Conservation (phyloP, 2,888 invertebrate species). For the Hyppa rectilinea region DNA sequence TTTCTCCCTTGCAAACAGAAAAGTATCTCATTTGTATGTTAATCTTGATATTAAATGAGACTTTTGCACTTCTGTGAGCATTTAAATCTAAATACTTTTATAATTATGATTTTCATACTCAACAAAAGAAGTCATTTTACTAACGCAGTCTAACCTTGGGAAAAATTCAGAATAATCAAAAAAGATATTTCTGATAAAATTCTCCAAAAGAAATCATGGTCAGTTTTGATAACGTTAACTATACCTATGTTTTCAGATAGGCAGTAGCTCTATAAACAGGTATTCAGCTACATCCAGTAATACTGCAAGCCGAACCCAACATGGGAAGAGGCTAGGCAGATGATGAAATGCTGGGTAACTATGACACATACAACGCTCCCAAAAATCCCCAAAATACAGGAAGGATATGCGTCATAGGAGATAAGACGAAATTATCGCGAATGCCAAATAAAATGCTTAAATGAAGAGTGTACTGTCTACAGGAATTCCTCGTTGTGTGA, state of each 20-base stretch:
- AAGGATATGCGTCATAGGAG: conserved; percentile 39
- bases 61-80: conserved; percentile 15
- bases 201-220: conserved; percentile 7
- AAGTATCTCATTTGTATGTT: conserved; percentile 35
- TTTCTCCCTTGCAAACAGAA: conserved; percentile 11
- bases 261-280: neutral
- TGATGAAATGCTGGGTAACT: neutral
- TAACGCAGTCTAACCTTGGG: neutral
- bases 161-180: neutral
- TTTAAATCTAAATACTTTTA: neutral
- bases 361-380: neutral
- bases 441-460: neutral
- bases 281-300: neutral
- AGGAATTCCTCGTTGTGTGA: conserved; percentile 15
- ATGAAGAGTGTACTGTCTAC: neutral
- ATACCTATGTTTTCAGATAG: neutral
- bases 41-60: conserved; percentile 14
- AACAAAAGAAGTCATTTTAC: neutral
- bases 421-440: conserved; percentile 26
- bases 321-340: neutral
- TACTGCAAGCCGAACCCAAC: neutral
- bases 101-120: neutral
- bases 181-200: neutral
- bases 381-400: neutral
- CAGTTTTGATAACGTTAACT: neutral